Evolutionary conservation across 1,140 invertebrate species (phyloP).

Genomic region (Musca domestica): DNA sequence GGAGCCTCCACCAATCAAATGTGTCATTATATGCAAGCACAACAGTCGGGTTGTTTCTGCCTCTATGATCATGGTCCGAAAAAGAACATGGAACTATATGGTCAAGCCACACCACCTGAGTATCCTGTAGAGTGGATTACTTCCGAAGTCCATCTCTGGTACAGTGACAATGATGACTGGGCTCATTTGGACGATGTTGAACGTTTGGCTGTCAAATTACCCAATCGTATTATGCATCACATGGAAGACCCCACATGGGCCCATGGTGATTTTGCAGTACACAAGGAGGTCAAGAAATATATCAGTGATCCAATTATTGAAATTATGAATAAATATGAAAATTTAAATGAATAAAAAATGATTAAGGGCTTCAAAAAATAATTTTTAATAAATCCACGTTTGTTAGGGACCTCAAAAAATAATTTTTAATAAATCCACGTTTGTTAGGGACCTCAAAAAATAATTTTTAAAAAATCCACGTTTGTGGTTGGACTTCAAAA

Average conservation of each 20-base stretch:
- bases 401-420: too few relatives aligned
- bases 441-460: too few relatives aligned
- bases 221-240: constrained; percentile 54
- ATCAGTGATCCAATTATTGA: constrained; percentile 41
- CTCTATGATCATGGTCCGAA: constrained; percentile 54
- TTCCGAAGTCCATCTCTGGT: constrained; percentile 61
- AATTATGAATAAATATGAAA: constrained; percentile 34
- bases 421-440: too few relatives aligned
- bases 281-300: constrained; percentile 30
- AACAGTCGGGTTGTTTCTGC: constrained; percentile 41
- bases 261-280: constrained; percentile 60
- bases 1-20: constrained; percentile 57
- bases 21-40: constrained; percentile 56
- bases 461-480: too few relatives aligned
- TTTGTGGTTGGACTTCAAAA: too few relatives aligned
- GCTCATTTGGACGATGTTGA: constrained; percentile 63
- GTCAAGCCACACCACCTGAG: constrained; percentile 53
- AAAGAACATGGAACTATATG: constrained; percentile 56
- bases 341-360: too few relatives aligned
- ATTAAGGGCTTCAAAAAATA: too few relatives aligned
- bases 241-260: constrained; percentile 59
- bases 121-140: constrained; percentile 62
- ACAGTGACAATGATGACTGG: constrained; percentile 60
- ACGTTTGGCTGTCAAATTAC: constrained; percentile 46
- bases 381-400: too few relatives aligned